Conservation (phyloP, 2,797 vertebrate species). For the Pantherophis alleghaniensis region DNA sequence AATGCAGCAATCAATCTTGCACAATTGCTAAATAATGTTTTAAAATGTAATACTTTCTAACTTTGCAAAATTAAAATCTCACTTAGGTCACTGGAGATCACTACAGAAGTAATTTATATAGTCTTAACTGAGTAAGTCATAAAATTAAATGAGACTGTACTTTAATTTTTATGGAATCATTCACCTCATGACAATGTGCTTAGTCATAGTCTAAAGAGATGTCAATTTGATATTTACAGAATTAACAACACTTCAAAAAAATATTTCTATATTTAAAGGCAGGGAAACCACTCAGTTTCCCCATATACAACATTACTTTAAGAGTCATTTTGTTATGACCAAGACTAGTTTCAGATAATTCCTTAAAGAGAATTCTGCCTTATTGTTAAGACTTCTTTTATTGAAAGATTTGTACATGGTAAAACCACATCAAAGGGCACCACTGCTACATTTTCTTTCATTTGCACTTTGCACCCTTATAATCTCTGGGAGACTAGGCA, state of each 20-base stretch:
- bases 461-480: slow-evolving; percentile 29
- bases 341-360: slow-evolving; percentile 9
- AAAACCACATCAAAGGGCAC: slow-evolving; percentile 8
- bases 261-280: slow-evolving; percentile 6
- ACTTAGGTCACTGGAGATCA: neutral
- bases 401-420: slow-evolving; percentile 17
- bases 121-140: neutral
- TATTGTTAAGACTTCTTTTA: slow-evolving; percentile 24
- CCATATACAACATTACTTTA: neutral
- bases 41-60: neutral
- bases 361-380: neutral
- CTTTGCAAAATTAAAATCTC: neutral
- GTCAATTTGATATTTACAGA: slow-evolving; percentile 22
- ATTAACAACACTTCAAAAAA: slow-evolving; percentile 5
- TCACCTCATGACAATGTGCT: neutral
- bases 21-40: neutral
- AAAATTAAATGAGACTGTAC: slow-evolving; percentile 12
- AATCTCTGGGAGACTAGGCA: slow-evolving; percentile 1
- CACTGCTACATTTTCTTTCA: slow-evolving; percentile 30
- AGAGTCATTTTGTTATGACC: slow-evolving; percentile 12
- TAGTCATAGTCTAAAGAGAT: slow-evolving; percentile 10
- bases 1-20: neutral
- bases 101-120: slow-evolving; percentile 1
- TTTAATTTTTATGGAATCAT: slow-evolving; percentile 3
- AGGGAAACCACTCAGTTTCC: neutral